Conservation (phyloP, 2,888 invertebrate species). For the Chrysina gloriosa region DNA sequence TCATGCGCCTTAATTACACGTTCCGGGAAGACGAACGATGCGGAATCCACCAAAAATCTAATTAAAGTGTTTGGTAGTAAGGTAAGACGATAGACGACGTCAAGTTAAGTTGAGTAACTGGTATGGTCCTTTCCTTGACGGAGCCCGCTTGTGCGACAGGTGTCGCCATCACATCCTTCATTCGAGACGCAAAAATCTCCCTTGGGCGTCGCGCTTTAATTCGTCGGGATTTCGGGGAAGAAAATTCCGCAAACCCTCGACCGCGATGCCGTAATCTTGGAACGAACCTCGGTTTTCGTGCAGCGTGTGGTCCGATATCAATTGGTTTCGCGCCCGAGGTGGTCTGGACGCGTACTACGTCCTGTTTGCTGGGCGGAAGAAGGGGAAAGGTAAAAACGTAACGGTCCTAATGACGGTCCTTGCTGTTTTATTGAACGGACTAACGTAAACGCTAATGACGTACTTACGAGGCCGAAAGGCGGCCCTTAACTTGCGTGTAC, state of each 20-base stretch:
- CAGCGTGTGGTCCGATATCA: constrained; percentile 16
- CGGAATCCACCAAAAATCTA: constrained; percentile 25
- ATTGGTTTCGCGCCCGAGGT: constrained; percentile 13
- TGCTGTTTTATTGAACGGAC: constrained; percentile 25
- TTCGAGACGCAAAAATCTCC: neutral
- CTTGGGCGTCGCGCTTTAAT: neutral
- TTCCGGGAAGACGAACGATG: neutral
- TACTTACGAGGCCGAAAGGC: constrained; percentile 8
- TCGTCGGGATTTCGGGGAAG: no score
- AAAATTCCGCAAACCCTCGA: neutral
- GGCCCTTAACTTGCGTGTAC: constrained; percentile 10
- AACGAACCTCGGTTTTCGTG: constrained; percentile 6
- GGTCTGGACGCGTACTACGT: neutral
- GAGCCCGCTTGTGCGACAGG: constrained; percentile 32
- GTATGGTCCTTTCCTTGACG: constrained; percentile 6
- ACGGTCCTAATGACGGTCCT: constrained; percentile 10
- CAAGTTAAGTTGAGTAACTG: neutral
- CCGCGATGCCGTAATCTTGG: neutral
- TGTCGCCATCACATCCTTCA: constrained; percentile 5
- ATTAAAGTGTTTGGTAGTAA: constrained; percentile 12
- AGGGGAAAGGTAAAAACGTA: constrained; percentile 1
- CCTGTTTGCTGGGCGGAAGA: neutral
- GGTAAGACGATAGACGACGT: constrained; percentile 9
- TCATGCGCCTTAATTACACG: constrained; percentile 28
- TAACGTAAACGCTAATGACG: constrained; percentile 21